Evolutionary conservation across 2,797 vertebrate genomes (phyloP).

Genomic region (Gallirallus australis): DNA sequence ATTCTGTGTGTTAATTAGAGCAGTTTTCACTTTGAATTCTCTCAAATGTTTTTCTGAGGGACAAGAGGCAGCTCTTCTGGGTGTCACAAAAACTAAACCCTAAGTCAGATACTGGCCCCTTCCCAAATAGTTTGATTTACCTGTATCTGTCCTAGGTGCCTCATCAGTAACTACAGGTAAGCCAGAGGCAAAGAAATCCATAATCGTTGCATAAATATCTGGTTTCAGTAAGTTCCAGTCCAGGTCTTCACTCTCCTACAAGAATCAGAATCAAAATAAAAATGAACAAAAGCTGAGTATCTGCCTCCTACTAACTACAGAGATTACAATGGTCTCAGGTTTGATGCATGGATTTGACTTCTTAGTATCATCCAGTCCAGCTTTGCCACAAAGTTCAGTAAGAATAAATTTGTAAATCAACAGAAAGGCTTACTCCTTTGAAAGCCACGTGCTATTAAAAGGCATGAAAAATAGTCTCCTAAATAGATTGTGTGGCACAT

Average conservation of each 20-base stretch:
- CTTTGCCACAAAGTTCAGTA: background rate
- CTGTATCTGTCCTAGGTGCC: slow-evolving; percentile 88
- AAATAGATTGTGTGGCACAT: fast-evolving
- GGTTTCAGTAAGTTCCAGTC: slow-evolving; percentile 90
- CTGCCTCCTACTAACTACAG: background rate
- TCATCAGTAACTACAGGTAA: slow-evolving; percentile 93
- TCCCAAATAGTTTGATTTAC: slow-evolving; percentile 61
- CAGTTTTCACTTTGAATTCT: background rate
- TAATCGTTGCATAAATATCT: slow-evolving; percentile 95
- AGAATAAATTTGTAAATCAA: background rate
- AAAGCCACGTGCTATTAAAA: background rate
- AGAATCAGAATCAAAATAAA: background rate
- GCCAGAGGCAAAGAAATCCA: slow-evolving; percentile 97
- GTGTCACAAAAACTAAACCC: background rate
- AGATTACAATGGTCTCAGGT: fast-evolving
- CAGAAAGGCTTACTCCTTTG: background rate
- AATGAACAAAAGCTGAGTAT: background rate
- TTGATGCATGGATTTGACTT: background rate
- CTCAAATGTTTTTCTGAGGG: background rate
- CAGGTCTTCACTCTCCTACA: slow-evolving; percentile 78
- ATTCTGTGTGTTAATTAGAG: background rate
- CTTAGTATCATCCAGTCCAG: background rate
- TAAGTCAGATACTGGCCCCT: background rate
- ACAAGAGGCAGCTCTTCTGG: background rate
- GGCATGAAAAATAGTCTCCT: background rate